Evolutionary conservation across 2,113 vertebrate genomes (phyloP), one percentile per base, ranked within the genome.

Genomic region (Lepisosteus oculatus): DNA sequence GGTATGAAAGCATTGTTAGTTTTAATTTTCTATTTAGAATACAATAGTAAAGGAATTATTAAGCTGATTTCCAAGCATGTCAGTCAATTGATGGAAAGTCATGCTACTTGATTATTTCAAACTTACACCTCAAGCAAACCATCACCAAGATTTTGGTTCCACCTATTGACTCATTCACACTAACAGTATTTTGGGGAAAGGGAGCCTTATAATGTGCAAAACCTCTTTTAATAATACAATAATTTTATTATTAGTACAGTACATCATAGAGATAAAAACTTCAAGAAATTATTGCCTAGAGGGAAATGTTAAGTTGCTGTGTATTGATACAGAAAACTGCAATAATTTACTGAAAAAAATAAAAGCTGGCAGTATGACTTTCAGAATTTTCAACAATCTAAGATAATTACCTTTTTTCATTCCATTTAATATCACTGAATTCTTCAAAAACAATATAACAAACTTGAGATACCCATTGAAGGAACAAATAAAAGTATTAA

Each of bases 51-150:
- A 5, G 55, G 3, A 59, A 13, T 8, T 17, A 9, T 13, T 55
- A 6, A 68, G 5, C 6, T 17, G 44, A 17, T 17, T 59, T 57
- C 55, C 43, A 67, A 76, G 74, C 75, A 71, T 74, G 67, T 41
- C 77, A 71, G 72, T 70, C 74, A 56, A 57, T 71, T 67, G 74
- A 43, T 55, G 51, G 47, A 70, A 43, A 57, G 41, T 11, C 71
- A 68, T 68, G 72, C 72, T 68, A 47, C 67, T 44, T n/a, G 42
- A 41, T 15, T 4, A 29, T 43, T 43, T 70, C 13, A 70, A 17
- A 54, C 67, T 12, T n/a, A 42, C 6, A 43, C 17, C 47, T 67
- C 43, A 67, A 67, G 44, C 12, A 59, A 59, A 59, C 57, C 12
- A 13, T 59, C 57, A 59, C 57, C 57, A 59, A n/a, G 57, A n/a